These are phyloP conservation scores for Strigamia maritima DNA, from an alignment of 2,888 invertebrate genomes.

Conservation along the genomic window DNA sequence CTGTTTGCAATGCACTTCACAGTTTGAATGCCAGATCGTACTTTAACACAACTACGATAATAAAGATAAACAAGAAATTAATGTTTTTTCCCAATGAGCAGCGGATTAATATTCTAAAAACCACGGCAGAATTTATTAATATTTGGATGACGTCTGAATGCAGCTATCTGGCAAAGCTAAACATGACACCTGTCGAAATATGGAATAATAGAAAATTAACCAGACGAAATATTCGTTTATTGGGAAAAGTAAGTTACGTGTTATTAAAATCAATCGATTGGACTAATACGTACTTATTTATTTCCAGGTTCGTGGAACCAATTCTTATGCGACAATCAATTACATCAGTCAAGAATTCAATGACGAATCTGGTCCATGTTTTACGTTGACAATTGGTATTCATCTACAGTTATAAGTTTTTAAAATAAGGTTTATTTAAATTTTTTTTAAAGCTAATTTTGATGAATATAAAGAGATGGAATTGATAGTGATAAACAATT, in stretches of 20 bases:
- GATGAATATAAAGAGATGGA: not conserved
- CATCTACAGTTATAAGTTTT: not conserved
- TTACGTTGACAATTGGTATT: not conserved
- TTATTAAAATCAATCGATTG: not conserved
- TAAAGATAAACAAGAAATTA: not conserved
- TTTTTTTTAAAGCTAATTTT: not conserved
- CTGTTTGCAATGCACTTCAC: not conserved
- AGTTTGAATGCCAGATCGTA: not conserved
- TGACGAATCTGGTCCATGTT: not conserved
- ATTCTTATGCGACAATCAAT: not conserved
- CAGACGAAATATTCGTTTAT: not conserved
- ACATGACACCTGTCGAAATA: not conserved
- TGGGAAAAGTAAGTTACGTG: not conserved
- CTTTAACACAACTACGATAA: not conserved
- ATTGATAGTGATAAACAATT: not conserved
- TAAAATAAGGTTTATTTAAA: not conserved
- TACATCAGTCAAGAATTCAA: not conserved
- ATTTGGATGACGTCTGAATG: not conserved
- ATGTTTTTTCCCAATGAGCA: not conserved
- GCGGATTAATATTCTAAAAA: not conserved
- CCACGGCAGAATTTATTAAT: not conserved
- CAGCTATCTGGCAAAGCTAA: not conserved
- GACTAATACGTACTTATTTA: not conserved
- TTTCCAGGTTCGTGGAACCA: not conserved
- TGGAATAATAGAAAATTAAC: not conserved